Base-by-base conservation (phyloP, 2,113 vertebrate genomes). In the Ardeotis arabs region DNA sequence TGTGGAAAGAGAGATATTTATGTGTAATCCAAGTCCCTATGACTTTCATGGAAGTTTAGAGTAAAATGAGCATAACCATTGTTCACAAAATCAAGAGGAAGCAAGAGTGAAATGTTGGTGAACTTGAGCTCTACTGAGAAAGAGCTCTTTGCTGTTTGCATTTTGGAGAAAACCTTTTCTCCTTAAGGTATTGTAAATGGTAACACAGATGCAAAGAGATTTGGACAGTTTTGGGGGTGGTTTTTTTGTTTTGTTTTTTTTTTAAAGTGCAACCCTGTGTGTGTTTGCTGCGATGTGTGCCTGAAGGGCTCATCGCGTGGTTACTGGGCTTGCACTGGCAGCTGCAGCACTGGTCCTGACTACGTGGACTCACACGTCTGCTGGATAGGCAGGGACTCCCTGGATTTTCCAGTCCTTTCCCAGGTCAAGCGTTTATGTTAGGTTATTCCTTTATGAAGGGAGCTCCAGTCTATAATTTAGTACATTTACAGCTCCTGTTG, bases 281-380 rank as follows among this genome's bases (percentile, higher is more conserved):
- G 41, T 1, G 0, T 47, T 55, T 64, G 45, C 25, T 37, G 60
- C 12, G 45, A 27, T n/a, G n/a, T 69, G 60, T 0, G 2, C 62
- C 56, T 2, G 1, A 45, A 74, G 67, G 56, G 47, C 50, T 78
- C 37, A 13, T 68, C 6, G 1, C 50, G 23, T 52, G 52, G 12
- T 31, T 64, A 16, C 56, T 29, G 50, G 59, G 19, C 29, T 52
- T 63, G 52, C 5, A 4, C 44, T 66, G 56, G 82, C 70, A 79
- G 62, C 67, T 23, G 81, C 72, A 64, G n/a, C n/a, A 2, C 35
- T 39, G n/a, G 49, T 74, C 58, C 49, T 64, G 55, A 79, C 74
- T 39, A 2, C 2, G 0, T 9, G 77, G 22, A 7, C 33, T 82
- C 69, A 7, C 16, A 10, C 13, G 56, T 73, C 72, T 94, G 83